Evolutionary conservation across 2,888 invertebrate species (phyloP), one percentile per base, ranked within the genome.

Genomic region (Euspilapteryx auroguttella): DNA sequence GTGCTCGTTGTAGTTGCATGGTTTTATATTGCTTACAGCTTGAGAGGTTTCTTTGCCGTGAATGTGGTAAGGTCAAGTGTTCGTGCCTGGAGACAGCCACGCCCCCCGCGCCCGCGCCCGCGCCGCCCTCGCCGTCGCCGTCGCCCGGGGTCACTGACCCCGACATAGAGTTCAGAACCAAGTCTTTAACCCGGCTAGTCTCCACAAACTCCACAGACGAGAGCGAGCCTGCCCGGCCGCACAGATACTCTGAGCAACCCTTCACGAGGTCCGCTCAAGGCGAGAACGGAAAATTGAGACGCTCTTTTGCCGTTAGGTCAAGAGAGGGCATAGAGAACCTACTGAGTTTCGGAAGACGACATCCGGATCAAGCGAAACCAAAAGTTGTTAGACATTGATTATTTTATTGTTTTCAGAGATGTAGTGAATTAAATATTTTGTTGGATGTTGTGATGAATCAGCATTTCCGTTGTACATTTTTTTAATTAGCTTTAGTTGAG

Each of bases 31-130:
- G 79, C 80, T 80, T 81, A 52, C 81, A 83, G 83, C 81, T 83
- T 80, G 82, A 82, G 79, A 82, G 81, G 68, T 83, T 82, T 81
- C 80, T 83, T 78, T 83, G 83, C 79, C 79, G 79, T 64, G 80
- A 81, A 51, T 83, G 83, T 80, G 80, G 79, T 73, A 80, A 78
- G 62, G 76, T 83, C 63, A 83, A 82, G 66, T 83, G 83, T 61
- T 65, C 75, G 61, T 83, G 83, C 61, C 61, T 62, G 23, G 49
- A 42, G 41, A 52, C 45, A 21, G 8, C 33, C 38, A 29, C 39
- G 39, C 28, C 33, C 53, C 20, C 37, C 44, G 21, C 45, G 42
- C 21, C 26, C 4, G 27, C 15, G 17, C 24, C 44, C 49, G 21
- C 49, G 37, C 34, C 39, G 40, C 34, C 32, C 47, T 14, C 38